Conservation (phyloP, 92 coral and sea anemone genomes). For the Palythoa caribaeorum region DNA sequence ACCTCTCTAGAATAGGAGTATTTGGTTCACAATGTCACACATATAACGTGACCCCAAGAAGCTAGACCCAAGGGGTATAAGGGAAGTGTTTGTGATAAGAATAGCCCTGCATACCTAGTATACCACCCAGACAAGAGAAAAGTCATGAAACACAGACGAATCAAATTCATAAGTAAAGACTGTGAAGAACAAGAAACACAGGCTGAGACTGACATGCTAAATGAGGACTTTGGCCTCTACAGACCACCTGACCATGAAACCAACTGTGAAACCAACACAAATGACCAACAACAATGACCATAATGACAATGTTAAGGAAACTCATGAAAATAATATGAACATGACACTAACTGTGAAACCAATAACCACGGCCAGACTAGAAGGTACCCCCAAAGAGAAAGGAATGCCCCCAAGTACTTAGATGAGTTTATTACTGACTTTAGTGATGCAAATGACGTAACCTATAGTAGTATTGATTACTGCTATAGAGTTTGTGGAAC, state of each 20-base stretch:
- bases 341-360: background rate
- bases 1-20: constrained; percentile 11
- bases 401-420: constrained; percentile 42
- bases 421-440: constrained; percentile 10
- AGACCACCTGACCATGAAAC: background rate
- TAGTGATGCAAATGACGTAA: background rate
- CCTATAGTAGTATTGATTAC: constrained; percentile 17
- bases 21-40: constrained; percentile 18
- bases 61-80: constrained; percentile 11
- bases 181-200: constrained; percentile 4
- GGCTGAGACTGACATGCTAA: background rate
- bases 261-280: constrained; percentile 34
- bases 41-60: constrained; percentile 13
- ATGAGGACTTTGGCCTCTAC: background rate
- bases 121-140: constrained; percentile 22
- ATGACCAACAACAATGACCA: constrained; percentile 15
- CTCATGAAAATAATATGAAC: background rate
- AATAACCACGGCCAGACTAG: constrained; percentile 8
- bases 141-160: constrained; percentile 14
- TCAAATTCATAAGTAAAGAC: constrained; percentile 1
- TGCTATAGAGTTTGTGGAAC: constrained; percentile 37
- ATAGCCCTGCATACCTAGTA: constrained; percentile 42
- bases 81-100: constrained; percentile 36
- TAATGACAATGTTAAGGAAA: constrained; percentile 1
- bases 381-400: constrained; percentile 49